Conservation (phyloP, 2,113 vertebrate genomes). For the Erythrocercus mccallii region DNA sequence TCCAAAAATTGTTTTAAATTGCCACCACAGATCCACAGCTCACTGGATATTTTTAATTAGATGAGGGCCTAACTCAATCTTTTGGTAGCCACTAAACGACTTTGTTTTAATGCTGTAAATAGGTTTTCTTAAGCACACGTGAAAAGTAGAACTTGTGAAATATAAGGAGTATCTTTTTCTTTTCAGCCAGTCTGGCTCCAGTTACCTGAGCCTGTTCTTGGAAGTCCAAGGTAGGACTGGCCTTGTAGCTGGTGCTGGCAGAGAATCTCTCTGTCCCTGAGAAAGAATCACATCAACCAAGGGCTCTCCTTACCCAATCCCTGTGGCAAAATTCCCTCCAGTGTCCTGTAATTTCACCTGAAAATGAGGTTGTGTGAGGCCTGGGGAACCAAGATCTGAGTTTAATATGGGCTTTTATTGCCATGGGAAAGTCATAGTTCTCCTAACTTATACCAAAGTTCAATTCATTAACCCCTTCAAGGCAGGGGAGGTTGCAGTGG, state of each 20-base stretch:
- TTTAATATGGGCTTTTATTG: conserved; percentile 11
- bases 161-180: background rate
- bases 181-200: background rate
- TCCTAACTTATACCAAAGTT: background rate
- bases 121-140: background rate
- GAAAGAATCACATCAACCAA: background rate
- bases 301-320: background rate
- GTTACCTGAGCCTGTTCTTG: background rate
- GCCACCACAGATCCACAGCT: background rate
- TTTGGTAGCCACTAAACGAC: conserved; percentile 36
- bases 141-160: background rate
- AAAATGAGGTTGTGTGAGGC: background rate
- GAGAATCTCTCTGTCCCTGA: background rate
- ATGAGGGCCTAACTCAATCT: conserved; percentile 10
- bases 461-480: conserved; percentile 14
- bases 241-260: background rate
- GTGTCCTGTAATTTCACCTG: background rate
- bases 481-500: background rate
- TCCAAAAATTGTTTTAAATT: conserved; percentile 8
- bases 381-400: background rate
- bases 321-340: background rate
- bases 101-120: background rate
- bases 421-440: conserved; percentile 1
- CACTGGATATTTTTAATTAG: conserved; percentile 11
- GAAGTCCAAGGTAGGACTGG: background rate